Evolutionary conservation across 2,888 invertebrate genomes (phyloP).

Genomic region (Globia sparganii): DNA sequence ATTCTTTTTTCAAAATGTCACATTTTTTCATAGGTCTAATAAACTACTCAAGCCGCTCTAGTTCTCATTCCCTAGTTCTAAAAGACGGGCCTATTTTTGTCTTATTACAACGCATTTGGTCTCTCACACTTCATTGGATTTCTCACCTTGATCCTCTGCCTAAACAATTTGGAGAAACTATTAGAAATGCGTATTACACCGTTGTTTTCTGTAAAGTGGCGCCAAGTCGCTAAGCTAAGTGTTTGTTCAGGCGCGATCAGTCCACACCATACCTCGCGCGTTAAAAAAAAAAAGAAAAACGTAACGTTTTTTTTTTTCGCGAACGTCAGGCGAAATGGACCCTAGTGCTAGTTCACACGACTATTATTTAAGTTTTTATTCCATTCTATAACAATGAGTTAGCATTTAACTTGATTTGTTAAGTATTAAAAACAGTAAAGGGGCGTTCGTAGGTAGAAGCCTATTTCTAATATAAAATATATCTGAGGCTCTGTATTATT

Average conservation of each 20-base stretch:
- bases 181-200: slow-evolving; percentile 29
- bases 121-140: not conserved
- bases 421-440: slow-evolving; percentile 17
- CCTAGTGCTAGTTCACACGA: slow-evolving; percentile 50
- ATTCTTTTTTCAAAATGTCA: not conserved
- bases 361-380: slow-evolving; percentile 40
- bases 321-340: slow-evolving; percentile 29
- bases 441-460: not conserved
- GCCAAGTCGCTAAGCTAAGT: slow-evolving; percentile 16
- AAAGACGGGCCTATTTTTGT: not conserved
- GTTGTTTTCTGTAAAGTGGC: slow-evolving; percentile 38
- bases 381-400: slow-evolving; percentile 37
- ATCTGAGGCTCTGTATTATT: not conserved
- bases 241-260: slow-evolving; percentile 47
- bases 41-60: not conserved
- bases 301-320: too few species aligned
- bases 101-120: not conserved
- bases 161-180: slow-evolving; percentile 19
- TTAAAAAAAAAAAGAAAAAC: too few species aligned
- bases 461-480: not conserved
- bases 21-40: not conserved
- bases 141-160: not conserved
- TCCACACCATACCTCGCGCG: slow-evolving; percentile 12
- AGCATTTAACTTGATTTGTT: slow-evolving; percentile 32
- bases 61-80: too few species aligned